Conservation (phyloP, 1,140 invertebrate genomes). For the Musca vetustissima region DNA sequence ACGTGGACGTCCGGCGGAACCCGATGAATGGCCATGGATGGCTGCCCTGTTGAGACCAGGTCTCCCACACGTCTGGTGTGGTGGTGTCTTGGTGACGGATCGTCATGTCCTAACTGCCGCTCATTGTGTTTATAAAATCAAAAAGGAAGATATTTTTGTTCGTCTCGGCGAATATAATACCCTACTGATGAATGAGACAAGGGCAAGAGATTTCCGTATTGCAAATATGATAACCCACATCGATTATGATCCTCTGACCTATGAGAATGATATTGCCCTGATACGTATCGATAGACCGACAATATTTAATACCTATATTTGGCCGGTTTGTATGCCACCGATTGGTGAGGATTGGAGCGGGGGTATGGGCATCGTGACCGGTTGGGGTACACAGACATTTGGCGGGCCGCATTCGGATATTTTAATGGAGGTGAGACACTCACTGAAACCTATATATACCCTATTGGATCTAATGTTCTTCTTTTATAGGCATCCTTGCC, state of each 20-base stretch:
- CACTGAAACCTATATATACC: too few species aligned
- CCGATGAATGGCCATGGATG: conserved; percentile 82
- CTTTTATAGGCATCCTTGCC: conserved; percentile 66
- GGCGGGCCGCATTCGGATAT: conserved; percentile 69
- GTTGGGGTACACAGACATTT: conserved; percentile 73
- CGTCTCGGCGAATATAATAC: conserved; percentile 83
- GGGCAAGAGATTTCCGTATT: conserved; percentile 67
- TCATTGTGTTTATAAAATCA: conserved; percentile 70
- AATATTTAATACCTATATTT: conserved; percentile 75
- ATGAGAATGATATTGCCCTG: conserved; percentile 81
- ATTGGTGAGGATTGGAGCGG: conserved; percentile 63
- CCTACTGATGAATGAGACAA: conserved; percentile 62
- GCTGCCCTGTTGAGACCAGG: conserved; percentile 65
- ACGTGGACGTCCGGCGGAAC: conserved; percentile 66
- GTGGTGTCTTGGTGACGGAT: conserved; percentile 77
- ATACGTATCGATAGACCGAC: conserved; percentile 69
- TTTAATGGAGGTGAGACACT: conserved; percentile 73
- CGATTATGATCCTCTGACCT: conserved; percentile 65
- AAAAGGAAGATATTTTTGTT: conserved; percentile 65
- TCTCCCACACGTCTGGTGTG: conserved; percentile 66
- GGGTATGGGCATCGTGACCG: conserved; percentile 69
- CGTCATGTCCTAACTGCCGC: conserved; percentile 76
- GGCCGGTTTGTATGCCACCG: conserved; percentile 82
- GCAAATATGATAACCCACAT: conserved; percentile 66
- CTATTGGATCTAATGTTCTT: too few species aligned